Evolutionary conservation across 64 coral and sea anemone genomes (phyloP).

Genomic region (Stichodactyla mertensii): DNA sequence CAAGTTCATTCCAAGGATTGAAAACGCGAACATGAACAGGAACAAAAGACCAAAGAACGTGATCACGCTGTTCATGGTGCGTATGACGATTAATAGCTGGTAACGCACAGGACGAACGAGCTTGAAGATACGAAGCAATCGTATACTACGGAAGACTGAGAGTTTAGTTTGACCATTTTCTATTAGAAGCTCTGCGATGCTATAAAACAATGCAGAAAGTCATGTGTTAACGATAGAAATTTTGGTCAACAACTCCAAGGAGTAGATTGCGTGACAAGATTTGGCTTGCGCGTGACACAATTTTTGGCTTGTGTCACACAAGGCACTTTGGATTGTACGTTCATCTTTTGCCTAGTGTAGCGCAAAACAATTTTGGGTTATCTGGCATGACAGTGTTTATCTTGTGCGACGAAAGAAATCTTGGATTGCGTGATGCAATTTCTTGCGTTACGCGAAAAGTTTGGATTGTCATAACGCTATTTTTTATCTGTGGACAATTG

Average conservation of each 20-base stretch:
- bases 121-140: constrained; percentile 89
- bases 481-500: neutral
- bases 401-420: too few relatives aligned
- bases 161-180: constrained; percentile 41
- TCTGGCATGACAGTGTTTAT: too few relatives aligned
- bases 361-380: too few relatives aligned
- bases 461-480: too few relatives aligned
- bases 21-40: constrained; percentile 96
- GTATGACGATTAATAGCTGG: constrained; percentile 83
- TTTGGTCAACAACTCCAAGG: neutral
- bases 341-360: too few relatives aligned
- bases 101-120: constrained; percentile 88
- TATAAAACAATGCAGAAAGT: constrained; percentile 16
- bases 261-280: neutral
- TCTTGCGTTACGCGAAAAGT: too few relatives aligned
- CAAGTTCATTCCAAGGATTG: constrained; percentile 93
- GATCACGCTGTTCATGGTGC: constrained; percentile 88
- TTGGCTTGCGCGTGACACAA: neutral
- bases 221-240: neutral
- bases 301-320: neutral
- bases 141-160: constrained; percentile 89
- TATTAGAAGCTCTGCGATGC: constrained; percentile 72
- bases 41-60: constrained; percentile 88
- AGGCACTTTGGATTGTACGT: too few relatives aligned
- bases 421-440: neutral